phyloP scores from a whole-genome alignment of 2,888 invertebrate species.

The Erebia ligea region DNA sequence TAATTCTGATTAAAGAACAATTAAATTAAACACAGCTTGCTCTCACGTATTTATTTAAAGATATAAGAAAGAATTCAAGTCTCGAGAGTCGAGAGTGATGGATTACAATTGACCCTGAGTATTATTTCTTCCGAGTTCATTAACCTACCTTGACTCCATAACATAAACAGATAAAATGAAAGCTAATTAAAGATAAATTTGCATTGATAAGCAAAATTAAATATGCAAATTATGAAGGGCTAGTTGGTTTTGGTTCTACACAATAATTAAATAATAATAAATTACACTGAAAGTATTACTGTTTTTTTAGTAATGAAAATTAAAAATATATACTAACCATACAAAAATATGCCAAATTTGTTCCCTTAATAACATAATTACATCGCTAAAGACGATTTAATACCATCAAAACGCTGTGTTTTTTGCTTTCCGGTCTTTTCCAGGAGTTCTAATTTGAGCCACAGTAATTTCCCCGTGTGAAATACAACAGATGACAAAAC shows the following conservation, averaged over 20 bases:
- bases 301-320: too few relatives aligned
- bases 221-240: not conserved
- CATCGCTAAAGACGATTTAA: not conserved
- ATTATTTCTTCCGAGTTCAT: slow-evolving; percentile 16
- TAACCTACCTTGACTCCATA: slow-evolving; percentile 22
- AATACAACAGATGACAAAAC: slow-evolving; percentile 35
- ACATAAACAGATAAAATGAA: slow-evolving; percentile 19
- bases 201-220: slow-evolving; percentile 1
- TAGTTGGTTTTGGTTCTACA: too few relatives aligned
- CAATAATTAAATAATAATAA: too few relatives aligned
- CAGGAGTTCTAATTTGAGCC: slow-evolving; percentile 27
- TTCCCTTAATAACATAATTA: not conserved
- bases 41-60: slow-evolving; percentile 3
- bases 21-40: not conserved
- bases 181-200: slow-evolving; percentile 22
- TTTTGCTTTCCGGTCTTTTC: not conserved
- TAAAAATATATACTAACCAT: too few relatives aligned
- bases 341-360: too few relatives aligned
- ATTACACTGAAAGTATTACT: too few relatives aligned
- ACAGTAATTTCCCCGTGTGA: slow-evolving; percentile 35
- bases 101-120: slow-evolving; percentile 14
- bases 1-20: not conserved
- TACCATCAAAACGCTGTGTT: not conserved
- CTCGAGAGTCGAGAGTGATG: slow-evolving; percentile 9
- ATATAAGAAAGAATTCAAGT: not conserved